Evolutionary conservation across 2,888 invertebrate species (phyloP), one percentile per base, ranked within the genome.

Genomic region (Yponomeuta malinellus): DNA sequence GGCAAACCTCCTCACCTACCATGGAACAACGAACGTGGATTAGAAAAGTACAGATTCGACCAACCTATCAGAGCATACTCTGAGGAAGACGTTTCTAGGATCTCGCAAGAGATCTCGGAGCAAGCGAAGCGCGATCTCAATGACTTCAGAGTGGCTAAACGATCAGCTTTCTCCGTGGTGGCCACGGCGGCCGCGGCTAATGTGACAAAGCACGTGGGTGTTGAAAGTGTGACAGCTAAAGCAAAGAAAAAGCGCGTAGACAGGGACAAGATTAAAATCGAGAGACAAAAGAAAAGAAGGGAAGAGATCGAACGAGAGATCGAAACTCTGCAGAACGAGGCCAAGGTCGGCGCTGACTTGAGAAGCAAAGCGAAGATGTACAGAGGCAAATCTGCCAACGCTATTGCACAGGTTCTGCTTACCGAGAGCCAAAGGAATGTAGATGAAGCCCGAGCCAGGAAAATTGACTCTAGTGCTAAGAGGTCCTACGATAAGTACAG

Each of bases 311-410:
- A 88, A 72, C 88, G 81, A 64, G 85, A 88, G 72, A 77, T 89
- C 2, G 86, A 88, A 68, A 78, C 83, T 69, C 83, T 93, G 69
- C 90, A 93, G 76, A 83, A 85, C 65, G 88, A 86, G 74, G 89
- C 87, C 71, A 88, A 88, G 72, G 89, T 93, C 43, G 88, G 91
- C 76, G 84, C 90, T 75, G 93, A 93, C 78, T 83, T 93, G 73
- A 93, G 89, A 83, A 85, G 92, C 73, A 90, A 89, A 80, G 93
- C 94, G 74, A 88, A 92, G 82, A 86, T 93, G 83, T 94, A 96
- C 68, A 93, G 95, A 78, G 96, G 96, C 70, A 96, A 95, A 91
- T 96, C 96, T 2, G 96, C 96, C 8, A 94, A 93, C 79, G 94
- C 94, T 68, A 97, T 97, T 73, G 95, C 94, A 75, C 93, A 93